Percentiles rank a stretch among this genome's conserved stretches.
These are phyloP conservation scores for Parnassius mnemosyne DNA, from an alignment of 2,888 invertebrate species.

Conservation along the genomic window DNA sequence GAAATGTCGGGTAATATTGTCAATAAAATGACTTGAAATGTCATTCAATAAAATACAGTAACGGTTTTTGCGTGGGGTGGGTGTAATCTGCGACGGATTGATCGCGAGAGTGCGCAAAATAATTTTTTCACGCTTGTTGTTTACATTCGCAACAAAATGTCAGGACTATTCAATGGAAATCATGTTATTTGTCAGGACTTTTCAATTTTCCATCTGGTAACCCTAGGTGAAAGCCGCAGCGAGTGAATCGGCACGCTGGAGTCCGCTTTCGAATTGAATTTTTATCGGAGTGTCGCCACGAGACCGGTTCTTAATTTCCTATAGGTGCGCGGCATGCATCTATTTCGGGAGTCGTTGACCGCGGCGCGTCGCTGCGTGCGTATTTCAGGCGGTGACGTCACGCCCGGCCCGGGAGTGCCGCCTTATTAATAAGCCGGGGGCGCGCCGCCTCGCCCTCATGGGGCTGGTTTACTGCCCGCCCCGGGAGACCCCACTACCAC, in stretches of 20 bases:
- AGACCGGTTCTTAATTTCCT: constrained; percentile 73
- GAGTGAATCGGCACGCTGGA: constrained; percentile 51
- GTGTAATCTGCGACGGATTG: no score
- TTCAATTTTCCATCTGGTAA: no score
- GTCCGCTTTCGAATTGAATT: constrained; percentile 75
- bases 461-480: constrained; percentile 12
- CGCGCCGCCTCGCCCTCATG: constrained; percentile 51
- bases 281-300: constrained; percentile 59
- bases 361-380: constrained; percentile 46
- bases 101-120: no score
- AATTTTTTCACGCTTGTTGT: no score
- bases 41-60: no score
- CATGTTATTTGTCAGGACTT: no score
- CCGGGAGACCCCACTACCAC: neutral
- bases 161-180: no score
- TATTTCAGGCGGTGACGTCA: constrained; percentile 64
- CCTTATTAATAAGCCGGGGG: constrained; percentile 59
- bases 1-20: no score
- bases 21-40: rapidly evolving
- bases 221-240: constrained; percentile 54
- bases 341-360: constrained; percentile 80
- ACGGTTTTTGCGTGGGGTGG: no score
- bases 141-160: no score
- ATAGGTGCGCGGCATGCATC: constrained; percentile 70
- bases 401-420: constrained; percentile 34